Base-by-base conservation (phyloP, 2,888 invertebrate genomes). In the Hirtodrosophila confusa region DNA sequence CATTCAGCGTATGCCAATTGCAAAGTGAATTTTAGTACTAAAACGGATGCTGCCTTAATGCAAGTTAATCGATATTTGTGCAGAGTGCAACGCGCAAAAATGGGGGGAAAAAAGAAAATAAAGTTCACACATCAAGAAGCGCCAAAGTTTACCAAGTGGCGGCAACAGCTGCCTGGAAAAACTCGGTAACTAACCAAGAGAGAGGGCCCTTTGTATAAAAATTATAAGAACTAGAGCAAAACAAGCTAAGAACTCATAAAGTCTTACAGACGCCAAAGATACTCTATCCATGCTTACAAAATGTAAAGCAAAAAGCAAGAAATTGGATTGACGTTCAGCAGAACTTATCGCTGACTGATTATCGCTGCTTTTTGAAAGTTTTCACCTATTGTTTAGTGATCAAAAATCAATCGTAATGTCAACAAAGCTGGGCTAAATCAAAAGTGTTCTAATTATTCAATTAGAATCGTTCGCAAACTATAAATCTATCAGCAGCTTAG, bases 121-220 rank as follows among this genome's bases (percentile, higher is more conserved):
- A 85, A 82, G 65, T 82, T 82, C 62, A 37, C 39, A 61, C 77
- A 78, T 80, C 65, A 78, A 80, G 65, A 69, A 72, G 57, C 64
- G 65, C 43, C 58, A 83, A 84, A 86, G 80, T 84, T 80, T 47
- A 10, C 37, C 43, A 66, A 70, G 71, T 61, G 62, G 71, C 64
- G 55, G 57, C 48, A 75, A 69, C 72, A 73, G 72, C 60, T 75
- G 75, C 60, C 33, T 39, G 41, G 29, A 27, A 58, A 51, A 58
- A 47, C 53, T 65, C 24, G 23, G 23, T 17, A 49, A 48, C 39
- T 17, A 36, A n/a, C 11, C 8, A 10, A 36, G 37, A 31, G 2
- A 6, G 4, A 55, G 23, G 29, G 27, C 7, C 39, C 35, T 10
- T 35, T 44, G 27, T 11, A 12, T 11, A 27, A 45, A 63, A 31